Evolutionary conservation across 2,113 vertebrate species (phyloP), one percentile per base, ranked within the genome.

Genomic region (Pundamilia nyererei): DNA sequence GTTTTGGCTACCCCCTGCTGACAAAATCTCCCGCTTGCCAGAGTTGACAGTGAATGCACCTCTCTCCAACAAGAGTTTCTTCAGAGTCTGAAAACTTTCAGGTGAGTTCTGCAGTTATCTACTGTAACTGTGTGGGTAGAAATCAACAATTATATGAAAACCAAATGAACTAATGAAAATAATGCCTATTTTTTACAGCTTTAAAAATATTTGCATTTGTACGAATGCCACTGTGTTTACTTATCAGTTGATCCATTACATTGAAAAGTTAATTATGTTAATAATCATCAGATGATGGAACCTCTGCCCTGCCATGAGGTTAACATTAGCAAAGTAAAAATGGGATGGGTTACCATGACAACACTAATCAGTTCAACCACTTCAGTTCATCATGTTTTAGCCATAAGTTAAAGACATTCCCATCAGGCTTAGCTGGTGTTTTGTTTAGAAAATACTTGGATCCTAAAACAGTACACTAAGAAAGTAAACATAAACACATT

Each of bases 1-100:
- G 85, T 77, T 35, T 35, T 7, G 85, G 55, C 81, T 14, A 86
- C 93, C 91, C 90, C 94, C 93, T 75, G 89, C 93, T 89, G 92
- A 70, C 35, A 75, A 87, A 91, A 83, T 72, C 92, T 88, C 79
- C 26, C 19, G 84, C 93, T 75, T 85, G 81, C 51, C 31, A 45
- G 77, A n/a, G 60, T 11, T 82, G 90, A 86, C 80, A 58, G n/a
- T 45, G 75, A 82, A 91, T 21, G 87, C 83, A 84, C 82, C 38
- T 80, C 31, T 8, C 6, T 49, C 4, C 45, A 19, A 49, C 21
- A 5, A 80, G 12, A 24, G 49, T 82, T 86, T 72, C 47, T 14
- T 3, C 3, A 9, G 62, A 87, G 45, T 10, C 11, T 17, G 51
- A 12, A 51, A 68, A 56, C 40, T 55, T 51, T 31, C 72, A 77